Evolutionary conservation across 2,113 vertebrate species (phyloP).

Genomic region (Phrynocephalus versicolor): DNA sequence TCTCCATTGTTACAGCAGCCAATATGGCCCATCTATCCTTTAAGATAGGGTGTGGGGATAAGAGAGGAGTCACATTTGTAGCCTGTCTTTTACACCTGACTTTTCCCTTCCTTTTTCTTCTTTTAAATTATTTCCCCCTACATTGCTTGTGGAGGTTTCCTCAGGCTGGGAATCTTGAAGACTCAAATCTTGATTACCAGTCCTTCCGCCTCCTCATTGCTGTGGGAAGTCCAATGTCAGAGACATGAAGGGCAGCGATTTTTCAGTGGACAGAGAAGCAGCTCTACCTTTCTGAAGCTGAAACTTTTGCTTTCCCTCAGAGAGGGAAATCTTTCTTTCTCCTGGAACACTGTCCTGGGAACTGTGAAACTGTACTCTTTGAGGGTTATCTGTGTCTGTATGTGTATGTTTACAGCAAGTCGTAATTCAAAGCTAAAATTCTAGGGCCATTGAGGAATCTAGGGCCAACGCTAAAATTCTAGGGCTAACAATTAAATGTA

Average conservation of each 20-base stretch:
- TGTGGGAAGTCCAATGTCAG: background rate
- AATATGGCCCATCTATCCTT: no score
- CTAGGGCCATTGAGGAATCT: background rate
- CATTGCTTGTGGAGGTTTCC: background rate
- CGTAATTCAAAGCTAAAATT: slow-evolving; percentile 19
- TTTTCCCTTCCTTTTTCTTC: no score
- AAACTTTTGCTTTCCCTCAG: background rate
- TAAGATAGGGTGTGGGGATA: background rate
- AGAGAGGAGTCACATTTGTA: no score
- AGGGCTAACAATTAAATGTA: slow-evolving; percentile 9
- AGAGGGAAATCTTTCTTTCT: background rate
- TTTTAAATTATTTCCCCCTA: background rate
- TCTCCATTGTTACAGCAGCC: no score
- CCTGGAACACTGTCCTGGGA: background rate
- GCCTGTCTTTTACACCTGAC: no score
- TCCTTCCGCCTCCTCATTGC: background rate
- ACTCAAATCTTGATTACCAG: background rate
- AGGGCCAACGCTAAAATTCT: slow-evolving; percentile 1
- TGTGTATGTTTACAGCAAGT: slow-evolving; percentile 3
- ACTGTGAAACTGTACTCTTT: background rate
- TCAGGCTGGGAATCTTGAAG: background rate
- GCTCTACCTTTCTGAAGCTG: background rate
- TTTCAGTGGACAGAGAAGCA: background rate
- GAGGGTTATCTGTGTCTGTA: background rate
- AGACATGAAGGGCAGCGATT: background rate